Evolutionary conservation across 2,888 invertebrate species (phyloP), one percentile per base, ranked within the genome.

Genomic region (Limnephilus lunatus): DNA sequence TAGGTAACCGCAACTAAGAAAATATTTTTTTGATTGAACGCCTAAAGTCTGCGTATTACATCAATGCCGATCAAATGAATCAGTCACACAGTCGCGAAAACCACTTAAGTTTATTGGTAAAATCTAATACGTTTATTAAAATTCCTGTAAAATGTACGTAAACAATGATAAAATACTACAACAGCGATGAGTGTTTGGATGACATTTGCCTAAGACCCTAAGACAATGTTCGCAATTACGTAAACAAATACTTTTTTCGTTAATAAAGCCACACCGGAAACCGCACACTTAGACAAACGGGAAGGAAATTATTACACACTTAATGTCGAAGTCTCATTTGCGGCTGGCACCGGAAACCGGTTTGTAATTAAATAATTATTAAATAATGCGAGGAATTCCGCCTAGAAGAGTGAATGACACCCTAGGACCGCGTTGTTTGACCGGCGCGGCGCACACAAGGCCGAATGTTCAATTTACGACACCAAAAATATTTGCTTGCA

Each of bases 221-320:
- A 68, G 68, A 68, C 68, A 68, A 68, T n/a, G 68, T 68, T 68
- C 25, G 68, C 25, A 25, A 68, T 68, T 83, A 35, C 39, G 35
- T 35, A 32, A 31, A 39, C 19, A 83, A 83, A 83, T 25, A 25
- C 83, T 9, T 25, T 32, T 31, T 83, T 83, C 25, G n/a, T 25
- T 35, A 83, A 35, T 83, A 25, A 39, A 83, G 39, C 39, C 83
- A 35, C 32, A 32, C 83, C 83, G 83, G 83, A 83, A 83, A 83
- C 83, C 83, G 83, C 83, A 25, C 35, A 68, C 68, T 68, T 68
- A 68, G 68, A 68, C 68, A 68, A 32, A 83, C 83, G n/a, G 83
- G 83, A 83, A 83, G 83, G 83, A 83, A 35, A 39, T 83, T 35
- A 39, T 83, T 32, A 32, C 83, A 39, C 32, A 83, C 32, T 31